Evolutionary conservation across 2,888 invertebrate genomes (phyloP).

Genomic region (Priocnemis perturbator): DNA sequence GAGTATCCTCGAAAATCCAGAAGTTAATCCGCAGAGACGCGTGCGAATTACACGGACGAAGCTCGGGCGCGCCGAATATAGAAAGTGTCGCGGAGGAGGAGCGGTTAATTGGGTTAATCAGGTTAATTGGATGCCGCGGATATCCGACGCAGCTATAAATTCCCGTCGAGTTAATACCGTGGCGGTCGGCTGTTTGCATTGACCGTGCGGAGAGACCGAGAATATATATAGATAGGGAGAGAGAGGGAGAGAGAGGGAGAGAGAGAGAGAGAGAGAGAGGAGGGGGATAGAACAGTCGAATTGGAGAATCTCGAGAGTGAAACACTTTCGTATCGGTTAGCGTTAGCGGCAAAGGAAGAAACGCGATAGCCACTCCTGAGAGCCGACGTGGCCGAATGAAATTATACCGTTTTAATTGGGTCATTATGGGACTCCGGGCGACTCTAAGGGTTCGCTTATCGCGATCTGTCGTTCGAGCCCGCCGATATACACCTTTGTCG

Average conservation of each 20-base stretch:
- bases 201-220: neutral
- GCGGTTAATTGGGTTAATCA: slow-evolving; percentile 40
- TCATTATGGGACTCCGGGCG: slow-evolving; percentile 21
- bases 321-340: too few relatives aligned
- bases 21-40: slow-evolving; percentile 8
- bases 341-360: neutral
- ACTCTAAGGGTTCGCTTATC: slow-evolving; percentile 4
- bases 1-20: slow-evolving; percentile 9
- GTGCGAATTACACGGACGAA: neutral
- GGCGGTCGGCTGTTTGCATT: slow-evolving; percentile 24
- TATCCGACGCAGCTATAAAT: slow-evolving; percentile 20
- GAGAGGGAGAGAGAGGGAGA: neutral
- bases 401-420: slow-evolving; percentile 38
- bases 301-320: neutral
- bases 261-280: neutral
- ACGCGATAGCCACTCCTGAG: neutral
- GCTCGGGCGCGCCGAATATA: neutral
- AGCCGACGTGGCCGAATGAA: slow-evolving; percentile 16
- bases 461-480: too few relatives aligned
- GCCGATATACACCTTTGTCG: neutral
- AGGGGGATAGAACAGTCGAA: neutral
- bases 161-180: slow-evolving; percentile 31
- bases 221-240: slow-evolving; percentile 2
- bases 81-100: slow-evolving; percentile 14
- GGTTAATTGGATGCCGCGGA: slow-evolving; percentile 42